Percentiles rank a stretch among this genome's conserved stretches.
These are phyloP conservation scores for Phenganax subtilis DNA, from an alignment of 92 coral and sea anemone species.

Conservation along the genomic window DNA sequence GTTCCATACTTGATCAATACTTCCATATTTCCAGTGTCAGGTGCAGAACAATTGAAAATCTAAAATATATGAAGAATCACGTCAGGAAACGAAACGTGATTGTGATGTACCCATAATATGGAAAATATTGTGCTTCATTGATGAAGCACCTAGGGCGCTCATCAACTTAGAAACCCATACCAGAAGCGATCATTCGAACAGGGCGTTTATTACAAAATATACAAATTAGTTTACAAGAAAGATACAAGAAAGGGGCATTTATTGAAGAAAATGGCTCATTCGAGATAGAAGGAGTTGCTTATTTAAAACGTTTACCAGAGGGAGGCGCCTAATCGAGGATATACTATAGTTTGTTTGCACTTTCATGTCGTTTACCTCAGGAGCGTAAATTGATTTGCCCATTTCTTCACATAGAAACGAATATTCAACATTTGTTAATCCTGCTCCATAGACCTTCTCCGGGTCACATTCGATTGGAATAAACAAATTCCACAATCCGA, in stretches of 20 bases:
- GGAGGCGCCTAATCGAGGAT: too few relatives aligned
- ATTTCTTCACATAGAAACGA: slow-evolving; percentile 84
- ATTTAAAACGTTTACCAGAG: too few relatives aligned
- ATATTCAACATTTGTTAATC: slow-evolving; percentile 88
- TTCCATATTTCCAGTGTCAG: slow-evolving; percentile 98
- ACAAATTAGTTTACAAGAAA: background rate
- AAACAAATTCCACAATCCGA: slow-evolving; percentile 89
- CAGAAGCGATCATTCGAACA: background rate
- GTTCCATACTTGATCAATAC: slow-evolving; percentile 90
- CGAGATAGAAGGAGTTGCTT: too few relatives aligned
- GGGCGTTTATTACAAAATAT: background rate
- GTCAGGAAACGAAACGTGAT: too few relatives aligned
- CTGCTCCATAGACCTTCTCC: slow-evolving; percentile 68
- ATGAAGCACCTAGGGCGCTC: too few relatives aligned
- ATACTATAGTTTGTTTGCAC: too few relatives aligned
- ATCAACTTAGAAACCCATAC: too few relatives aligned
- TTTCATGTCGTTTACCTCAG: slow-evolving; percentile 59
- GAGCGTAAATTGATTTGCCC: slow-evolving; percentile 74
- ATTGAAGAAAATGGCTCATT: too few relatives aligned
- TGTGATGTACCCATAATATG: too few relatives aligned
- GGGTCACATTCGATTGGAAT: slow-evolving; percentile 85
- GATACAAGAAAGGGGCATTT: too few relatives aligned
- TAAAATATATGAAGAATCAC: slow-evolving; percentile 9
- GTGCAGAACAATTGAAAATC: slow-evolving; percentile 97
- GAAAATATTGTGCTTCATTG: too few relatives aligned